Base-by-base conservation (phyloP, 2,797 vertebrate genomes). In the Pterois miles region DNA sequence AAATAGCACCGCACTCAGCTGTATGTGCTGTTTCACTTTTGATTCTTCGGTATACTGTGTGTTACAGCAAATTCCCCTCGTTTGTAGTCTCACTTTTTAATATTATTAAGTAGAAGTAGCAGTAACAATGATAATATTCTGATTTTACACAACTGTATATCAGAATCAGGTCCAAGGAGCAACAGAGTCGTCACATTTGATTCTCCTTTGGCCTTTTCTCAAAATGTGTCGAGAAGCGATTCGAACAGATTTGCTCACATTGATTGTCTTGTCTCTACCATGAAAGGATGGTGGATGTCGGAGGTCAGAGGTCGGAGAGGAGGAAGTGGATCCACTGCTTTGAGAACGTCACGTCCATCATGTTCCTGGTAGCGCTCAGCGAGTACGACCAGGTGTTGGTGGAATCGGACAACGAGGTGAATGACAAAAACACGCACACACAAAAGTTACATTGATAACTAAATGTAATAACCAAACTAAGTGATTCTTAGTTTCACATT, bases 281-380 rank as follows among this genome's bases (percentile, higher is more conserved):
- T 90, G 92, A 48, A 95, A 98, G 97, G 95, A 98, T 98, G 97
- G 97, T 99, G 90, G 97, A 98, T 86, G 97, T 99, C 22, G 97
- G 97, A 69, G 97, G 97, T 85, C 97, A 99, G 78, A 95, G 97
- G 91, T 99, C 97, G n/a, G 97, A 99, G 90, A 96, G 97, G 95
- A 97, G 97, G 93, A 98, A 98, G 96, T 99, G 97, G 97, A 98
- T 99, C 94, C 97, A 99, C 94, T 99, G 97, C 93, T 99, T 99
- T 91, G 97, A 99, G 95, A 98, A 98, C 18, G 97, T 98, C 90
- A 98, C 97, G 4, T 98, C 97, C 84, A 98, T 98, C 94, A 98
- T 99, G 97, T 98, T 98, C 92, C 95, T 99, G 88, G 97, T 99
- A 89, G 97, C 97, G 0, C 97, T 99, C 93, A 98, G 97, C 92